Evolutionary conservation across 1,140 invertebrate genomes (phyloP), one percentile per base, ranked within the genome.

Genomic region (Spodoptera frugiperda): DNA sequence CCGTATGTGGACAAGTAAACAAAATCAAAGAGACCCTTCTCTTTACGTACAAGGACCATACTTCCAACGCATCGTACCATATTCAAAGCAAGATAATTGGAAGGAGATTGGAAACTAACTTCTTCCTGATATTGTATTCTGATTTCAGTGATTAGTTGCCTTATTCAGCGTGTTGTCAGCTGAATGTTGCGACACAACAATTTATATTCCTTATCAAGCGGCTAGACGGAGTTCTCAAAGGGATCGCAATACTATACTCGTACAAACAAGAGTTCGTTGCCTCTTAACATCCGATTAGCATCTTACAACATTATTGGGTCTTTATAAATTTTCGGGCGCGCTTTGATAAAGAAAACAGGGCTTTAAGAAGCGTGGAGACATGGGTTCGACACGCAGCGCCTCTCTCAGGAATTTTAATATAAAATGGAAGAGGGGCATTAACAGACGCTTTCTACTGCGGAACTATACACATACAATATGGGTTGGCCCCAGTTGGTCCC

Each of bases 71-170:
- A 33, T 61, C 33, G 15, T 61, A 44, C 57, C 57, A 61, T 61
- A 61, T 61, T 61, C 57, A 15, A 59, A 59, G 55, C 57, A 63
- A 63, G 33, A 63, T 71, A 71, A 71, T 71, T 71, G 68, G 53
- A 71, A 55, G 49, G 30, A 49, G 51, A 55, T 53, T 53, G 67
- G 4, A 55, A 44, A 71, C 53, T 21, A 17, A 21, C 53, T 71
- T 55, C 68, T 55, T 71, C 53, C 68, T 71, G 68, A 71, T 71
- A 71, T 71, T 71, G 68, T 71, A 71, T 55, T 54, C 51, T 21
- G 68, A 71, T 71, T 68, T 71, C 68, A 55, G 49, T 30, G 30
- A 54, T 71, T 71, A 55, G 51, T 55, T 54, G 15, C 68, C 68
- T 55, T 71, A 71, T 55, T 55, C 49, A 51, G n/a, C 15, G 30